Base-by-base conservation (phyloP, 2,113 vertebrate genomes). In the Pituophis catenifer region DNA sequence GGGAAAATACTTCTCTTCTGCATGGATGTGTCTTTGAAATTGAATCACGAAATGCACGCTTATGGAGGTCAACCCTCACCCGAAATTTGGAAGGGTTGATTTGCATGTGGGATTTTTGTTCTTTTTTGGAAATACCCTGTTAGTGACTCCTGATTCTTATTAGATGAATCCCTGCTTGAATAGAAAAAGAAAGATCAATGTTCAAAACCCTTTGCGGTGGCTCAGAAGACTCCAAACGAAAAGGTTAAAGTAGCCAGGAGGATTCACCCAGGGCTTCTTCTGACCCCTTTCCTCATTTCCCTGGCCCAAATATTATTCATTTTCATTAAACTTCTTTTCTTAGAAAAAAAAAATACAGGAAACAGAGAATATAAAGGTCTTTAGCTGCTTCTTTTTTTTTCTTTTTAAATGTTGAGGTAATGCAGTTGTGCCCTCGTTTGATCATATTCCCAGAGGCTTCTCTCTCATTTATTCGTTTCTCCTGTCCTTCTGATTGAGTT, bases 401-500 rank as follows among this genome's bases (percentile, higher is more conserved):
- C 91, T 94, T 91, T 92, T 96, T 94, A 96, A 95, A 95, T 95
- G 93, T 96, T 97, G 97, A 97, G 97, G 97, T 97, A 97, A 97
- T 97, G 94, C 94, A 95, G 97, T 97, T 97, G 97, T 97, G 96
- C 96, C 97, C 97, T 97, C 97, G 93, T 97, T 95, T 96, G 93
- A 97, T 96, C 96, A 97, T 94, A 94, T 96, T 97, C 97, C 97
- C 97, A 97, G 96, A 97, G 97, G 94, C 95, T 94, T 94, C 94
- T 93, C 89, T 94, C 21, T 24, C 44, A 48, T 52, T 94, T 23
- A 91, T n/a, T 59, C 93, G 92, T 94, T 81, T 94, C 88, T 29
- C 96, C 96, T 95, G 94, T 92, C 94, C 94, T 93, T 91, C 95
- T 93, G 8, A 8, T 70, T 65, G 88, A 13, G 85, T 90, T 95